These are phyloP conservation scores for Pampusana beccarii DNA, from an alignment of 2,113 vertebrate species.

Conservation along the genomic window DNA sequence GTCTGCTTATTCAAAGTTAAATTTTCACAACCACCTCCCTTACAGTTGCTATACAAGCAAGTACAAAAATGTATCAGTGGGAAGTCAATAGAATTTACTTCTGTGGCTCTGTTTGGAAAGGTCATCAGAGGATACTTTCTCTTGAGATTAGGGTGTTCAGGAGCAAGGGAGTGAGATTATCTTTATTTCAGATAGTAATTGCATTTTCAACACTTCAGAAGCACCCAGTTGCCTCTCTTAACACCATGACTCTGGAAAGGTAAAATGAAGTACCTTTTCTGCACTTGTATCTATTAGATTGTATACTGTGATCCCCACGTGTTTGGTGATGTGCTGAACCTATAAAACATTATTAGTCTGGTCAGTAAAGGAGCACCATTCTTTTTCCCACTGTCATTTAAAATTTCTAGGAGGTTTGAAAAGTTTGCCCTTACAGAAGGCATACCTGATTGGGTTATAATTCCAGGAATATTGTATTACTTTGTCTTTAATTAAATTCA, in stretches of 20 bases:
- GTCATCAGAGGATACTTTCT: background rate
- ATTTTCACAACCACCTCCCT: background rate
- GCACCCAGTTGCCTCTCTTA: background rate
- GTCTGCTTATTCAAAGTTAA: slow-evolving; percentile 1
- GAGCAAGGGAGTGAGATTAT: background rate
- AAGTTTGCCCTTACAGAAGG: background rate
- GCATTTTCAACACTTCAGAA: background rate
- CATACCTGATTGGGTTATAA: background rate
- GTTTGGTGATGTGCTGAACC: background rate
- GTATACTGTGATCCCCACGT: background rate
- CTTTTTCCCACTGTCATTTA: background rate
- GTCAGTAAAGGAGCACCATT: background rate
- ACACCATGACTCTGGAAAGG: background rate
- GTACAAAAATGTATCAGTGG: background rate
- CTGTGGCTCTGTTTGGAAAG: background rate
- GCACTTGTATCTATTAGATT: background rate
- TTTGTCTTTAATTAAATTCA: slow-evolving; percentile 27
- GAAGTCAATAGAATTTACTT: background rate
- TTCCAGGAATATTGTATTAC: background rate
- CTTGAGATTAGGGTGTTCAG: background rate
- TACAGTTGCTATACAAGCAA: background rate
- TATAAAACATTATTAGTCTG: slow-evolving; percentile 7
- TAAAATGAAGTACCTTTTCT: slow-evolving; percentile 3
- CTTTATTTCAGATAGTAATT: slow-evolving; percentile 21
- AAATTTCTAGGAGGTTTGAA: slow-evolving; percentile 3